These are phyloP conservation scores for Macrophya annulata DNA, from an alignment of 2,888 invertebrate species.

Conservation along the genomic window DNA sequence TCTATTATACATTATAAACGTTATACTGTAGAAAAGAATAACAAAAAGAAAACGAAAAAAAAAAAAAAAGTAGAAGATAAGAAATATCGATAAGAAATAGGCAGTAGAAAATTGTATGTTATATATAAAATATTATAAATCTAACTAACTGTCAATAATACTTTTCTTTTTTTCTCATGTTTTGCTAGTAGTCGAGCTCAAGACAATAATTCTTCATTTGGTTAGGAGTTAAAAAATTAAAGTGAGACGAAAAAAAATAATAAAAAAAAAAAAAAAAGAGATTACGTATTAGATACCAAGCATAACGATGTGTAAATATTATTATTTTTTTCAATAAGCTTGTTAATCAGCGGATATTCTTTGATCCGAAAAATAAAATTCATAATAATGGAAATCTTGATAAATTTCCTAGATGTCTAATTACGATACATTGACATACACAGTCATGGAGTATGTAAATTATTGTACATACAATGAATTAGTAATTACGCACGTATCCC, in stretches of 20 bases:
- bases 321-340: not conserved
- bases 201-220: not conserved
- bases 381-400: too few relatives aligned
- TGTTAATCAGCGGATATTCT: not conserved
- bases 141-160: not conserved
- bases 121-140: not conserved
- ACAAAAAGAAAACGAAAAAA: not conserved
- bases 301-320: not conserved
- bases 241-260: too few relatives aligned
- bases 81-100: not conserved
- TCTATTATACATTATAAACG: not conserved
- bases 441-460: not conserved
- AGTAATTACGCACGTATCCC: not conserved
- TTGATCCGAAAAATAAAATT: not conserved
- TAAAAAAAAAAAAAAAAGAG: not conserved
- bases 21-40: not conserved
- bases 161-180: too few relatives aligned
- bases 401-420: not conserved
- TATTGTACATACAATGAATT: conserved; percentile 10
- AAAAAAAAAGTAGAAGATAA: not conserved
- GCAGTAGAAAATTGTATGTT: not conserved
- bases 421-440: not conserved
- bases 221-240: not conserved
- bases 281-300: not conserved
- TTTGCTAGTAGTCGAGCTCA: not conserved